Evolutionary conservation across 2,113 vertebrate genomes (phyloP), one percentile per base, ranked within the genome.

Genomic region (Ramphastos sulfuratus): DNA sequence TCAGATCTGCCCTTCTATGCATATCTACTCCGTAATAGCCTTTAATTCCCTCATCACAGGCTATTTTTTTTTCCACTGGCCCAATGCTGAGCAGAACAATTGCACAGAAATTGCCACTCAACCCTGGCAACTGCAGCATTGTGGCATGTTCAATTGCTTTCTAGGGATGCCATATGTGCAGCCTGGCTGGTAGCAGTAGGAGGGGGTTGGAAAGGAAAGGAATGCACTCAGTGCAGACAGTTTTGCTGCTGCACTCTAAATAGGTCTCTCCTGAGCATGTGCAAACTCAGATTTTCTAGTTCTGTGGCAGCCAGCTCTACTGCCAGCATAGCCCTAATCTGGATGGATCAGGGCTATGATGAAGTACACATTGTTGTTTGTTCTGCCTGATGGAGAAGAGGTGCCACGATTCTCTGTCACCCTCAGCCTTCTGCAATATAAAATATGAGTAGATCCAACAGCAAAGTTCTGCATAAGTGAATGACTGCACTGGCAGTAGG

Each of bases 11-110:
- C 46, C 30, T 69, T 44, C 20, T 90, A 87, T 84, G 82, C 82
- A 86, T 86, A 90, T 42, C 58, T 85, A 69, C 50, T 69, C 66
- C 23, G 39, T 90, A 92, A 91, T 72, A 88, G 61, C 66, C 85
- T 92, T 94, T 96, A 95, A 96, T 94, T 95, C 79, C 79, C 87
- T 92, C 89, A 95, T 96, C 91, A 93, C 73, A 30, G 70, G 76
- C 69, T 94, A 61, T 85, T 96, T 96, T 92, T 92, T 67, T 90
- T 73, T 58, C 44, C 50, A 61, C 61, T 31, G 77, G 85, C 83
- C 91, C 82, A 75, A 21, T 44, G 82, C 91, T 94, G 91, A 94
- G 95, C 93, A 85, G 87, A 94, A 92, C 91, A 96, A 96, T 94
- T 60, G 91, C 65, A 91, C 28, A 80, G 79, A 94, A 94, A 96